Evolutionary conservation across 2,888 invertebrate genomes (phyloP), one percentile per base, ranked within the genome.

Genomic region (Nephrocerus scutellatus): DNA sequence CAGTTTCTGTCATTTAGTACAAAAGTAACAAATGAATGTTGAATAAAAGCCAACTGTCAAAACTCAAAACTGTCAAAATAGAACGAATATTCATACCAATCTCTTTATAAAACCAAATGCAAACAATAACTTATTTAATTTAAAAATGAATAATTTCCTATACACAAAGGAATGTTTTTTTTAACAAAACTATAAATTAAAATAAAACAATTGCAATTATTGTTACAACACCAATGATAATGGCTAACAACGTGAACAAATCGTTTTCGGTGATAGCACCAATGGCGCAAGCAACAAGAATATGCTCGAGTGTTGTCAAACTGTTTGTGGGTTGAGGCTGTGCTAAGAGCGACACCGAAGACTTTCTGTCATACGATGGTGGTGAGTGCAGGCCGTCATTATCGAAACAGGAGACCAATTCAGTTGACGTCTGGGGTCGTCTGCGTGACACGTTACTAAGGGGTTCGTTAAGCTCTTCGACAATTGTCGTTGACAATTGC

Each of bases 201-300:
- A 72, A 53, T 51, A 65, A 56, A 39, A 63, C 60, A 45, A 65
- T 60, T 49, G 80, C 80, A 66, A 82, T 74, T 62, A 84, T 75
- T 54, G 80, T 79, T 63, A 82, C 72, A 57, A 84, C 74, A 62
- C 84, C 84, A 67, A 84, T 74, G 64, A 84, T 69, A 63, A 85
- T 74, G 68, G 82, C 79, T 67, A 84, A 74, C 66, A 82, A 72
- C 61, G 82, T 79, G 70, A 83, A 74, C 70, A 81, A 73, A 71
- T 85, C 84, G 70, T 81, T 69, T 56, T 80, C 78, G 60, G 80
- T 77, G 43, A 65, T 56, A 66, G 84, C 70, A 62, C 82, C 79
- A 72, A 82, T 80, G 59, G 82, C 76, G 72, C 82, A 82, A 77
- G 83, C 82, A 74, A 84, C 73, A 72, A 80, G 75, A 72, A 82